Percentiles rank a stretch among this genome's conserved stretches.
Evolutionary conservation across 2,888 invertebrate genomes (phyloP).

Genomic region (Drosophila formosana): DNA sequence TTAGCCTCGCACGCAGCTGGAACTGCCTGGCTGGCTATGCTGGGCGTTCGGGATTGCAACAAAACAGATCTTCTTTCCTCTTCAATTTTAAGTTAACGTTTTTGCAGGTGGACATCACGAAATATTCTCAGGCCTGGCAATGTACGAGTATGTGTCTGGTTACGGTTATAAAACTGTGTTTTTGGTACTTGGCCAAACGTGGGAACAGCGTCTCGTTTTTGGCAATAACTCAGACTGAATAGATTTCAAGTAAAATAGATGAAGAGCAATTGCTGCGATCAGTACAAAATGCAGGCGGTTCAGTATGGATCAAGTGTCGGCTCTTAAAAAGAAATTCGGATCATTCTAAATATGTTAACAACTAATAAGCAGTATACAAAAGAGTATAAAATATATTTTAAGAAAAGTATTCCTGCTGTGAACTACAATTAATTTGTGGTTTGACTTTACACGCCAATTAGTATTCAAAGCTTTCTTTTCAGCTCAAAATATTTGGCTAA

Average conservation of each 20-base stretch:
- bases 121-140: slow-evolving; percentile 69
- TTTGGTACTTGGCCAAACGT: slow-evolving; percentile 58
- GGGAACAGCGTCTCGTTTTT: slow-evolving; percentile 61
- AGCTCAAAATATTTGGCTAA: slow-evolving; percentile 6
- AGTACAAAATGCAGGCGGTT: neutral
- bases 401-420: neutral
- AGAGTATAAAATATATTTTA: too few species aligned
- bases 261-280: slow-evolving; percentile 3
- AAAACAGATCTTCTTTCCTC: slow-evolving; percentile 73
- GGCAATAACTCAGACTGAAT: slow-evolving; percentile 39
- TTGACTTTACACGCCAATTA: too few species aligned
- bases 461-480: slow-evolving; percentile 9
- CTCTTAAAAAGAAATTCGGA: neutral
- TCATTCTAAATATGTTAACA: too few species aligned
- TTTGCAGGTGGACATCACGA: slow-evolving; percentile 71
- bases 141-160: slow-evolving; percentile 43
- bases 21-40: slow-evolving; percentile 21
- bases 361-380: too few species aligned
- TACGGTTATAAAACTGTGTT: slow-evolving; percentile 71
- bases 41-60: slow-evolving; percentile 59
- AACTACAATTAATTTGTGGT: too few species aligned
- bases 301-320: slow-evolving; percentile 6
- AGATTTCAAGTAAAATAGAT: slow-evolving; percentile 30
- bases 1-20: slow-evolving; percentile 57
- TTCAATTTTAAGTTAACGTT: slow-evolving; percentile 52